These are phyloP conservation scores for Tachyglossus aculeatus DNA, from an alignment of 2,797 vertebrate genomes.

Conservation along the genomic window DNA sequence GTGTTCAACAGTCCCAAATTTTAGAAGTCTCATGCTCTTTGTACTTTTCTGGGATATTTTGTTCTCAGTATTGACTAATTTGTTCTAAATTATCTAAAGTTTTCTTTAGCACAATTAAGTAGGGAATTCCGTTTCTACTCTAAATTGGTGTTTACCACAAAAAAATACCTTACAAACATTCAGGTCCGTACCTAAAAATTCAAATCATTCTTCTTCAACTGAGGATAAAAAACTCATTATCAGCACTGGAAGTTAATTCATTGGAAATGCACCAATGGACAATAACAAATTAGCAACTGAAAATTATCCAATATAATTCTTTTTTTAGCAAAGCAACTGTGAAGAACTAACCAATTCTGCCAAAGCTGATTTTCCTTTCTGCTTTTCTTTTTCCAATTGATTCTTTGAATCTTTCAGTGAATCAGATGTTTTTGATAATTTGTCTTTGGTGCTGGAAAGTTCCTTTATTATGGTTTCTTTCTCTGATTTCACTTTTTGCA, in stretches of 20 bases:
- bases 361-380: conserved; percentile 78
- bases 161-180: background rate
- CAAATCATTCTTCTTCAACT: too few relatives aligned
- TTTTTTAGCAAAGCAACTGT: conserved; percentile 22
- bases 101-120: background rate
- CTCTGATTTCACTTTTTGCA: conserved; percentile 80
- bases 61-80: background rate
- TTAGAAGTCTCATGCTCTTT: accelerated
- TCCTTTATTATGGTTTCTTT: conserved; percentile 82
- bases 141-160: background rate
- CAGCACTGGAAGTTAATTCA: background rate
- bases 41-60: background rate
- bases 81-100: background rate
- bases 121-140: background rate
- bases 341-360: conserved; percentile 84
- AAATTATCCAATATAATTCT: conserved; percentile 8
- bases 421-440: conserved; percentile 78
- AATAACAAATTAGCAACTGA: background rate
- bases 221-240: too few relatives aligned
- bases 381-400: conserved; percentile 86
- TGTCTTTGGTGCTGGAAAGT: conserved; percentile 78
- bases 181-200: background rate
- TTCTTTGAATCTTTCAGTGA: conserved; percentile 82
- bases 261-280: background rate
- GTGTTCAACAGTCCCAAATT: background rate